phyloP scores from a whole-genome alignment of 2,888 invertebrate genomes.

The Nomada fucata region DNA sequence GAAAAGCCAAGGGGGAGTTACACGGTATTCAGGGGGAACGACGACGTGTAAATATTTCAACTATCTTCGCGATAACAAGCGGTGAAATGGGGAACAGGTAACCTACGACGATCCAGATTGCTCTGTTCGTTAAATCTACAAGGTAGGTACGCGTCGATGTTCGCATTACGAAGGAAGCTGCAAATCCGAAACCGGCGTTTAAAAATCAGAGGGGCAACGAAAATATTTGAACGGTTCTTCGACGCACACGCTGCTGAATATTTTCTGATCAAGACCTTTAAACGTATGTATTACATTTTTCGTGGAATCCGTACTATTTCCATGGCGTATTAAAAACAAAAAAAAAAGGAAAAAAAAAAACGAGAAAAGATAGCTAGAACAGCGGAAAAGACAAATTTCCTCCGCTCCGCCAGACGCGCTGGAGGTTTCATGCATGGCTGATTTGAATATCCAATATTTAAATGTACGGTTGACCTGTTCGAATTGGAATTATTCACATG shows the following conservation, averaged over 20 bases:
- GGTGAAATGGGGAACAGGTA: neutral
- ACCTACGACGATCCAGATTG: neutral
- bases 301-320: neutral
- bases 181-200: neutral
- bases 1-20: neutral
- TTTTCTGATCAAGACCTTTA: neutral
- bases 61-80: neutral
- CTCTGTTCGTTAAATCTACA: neutral
- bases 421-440: conserved; percentile 24
- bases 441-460: conserved; percentile 56
- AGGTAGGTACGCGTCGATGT: neutral
- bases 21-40: neutral
- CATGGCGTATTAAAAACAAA: neutral
- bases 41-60: conserved; percentile 15
- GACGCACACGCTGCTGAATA: neutral
- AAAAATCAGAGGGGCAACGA: too few species aligned
- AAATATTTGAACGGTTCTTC: too few species aligned
- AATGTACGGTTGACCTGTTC: conserved; percentile 50
- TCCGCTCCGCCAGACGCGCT: neutral
- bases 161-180: neutral
- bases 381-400: neutral
- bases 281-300: neutral
- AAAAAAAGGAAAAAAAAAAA: too few species aligned
- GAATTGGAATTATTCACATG: conserved; percentile 52
- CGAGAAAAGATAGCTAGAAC: neutral